Base-by-base conservation (phyloP, 2,888 invertebrate genomes). In the Tetramorium bicarinatum region DNA sequence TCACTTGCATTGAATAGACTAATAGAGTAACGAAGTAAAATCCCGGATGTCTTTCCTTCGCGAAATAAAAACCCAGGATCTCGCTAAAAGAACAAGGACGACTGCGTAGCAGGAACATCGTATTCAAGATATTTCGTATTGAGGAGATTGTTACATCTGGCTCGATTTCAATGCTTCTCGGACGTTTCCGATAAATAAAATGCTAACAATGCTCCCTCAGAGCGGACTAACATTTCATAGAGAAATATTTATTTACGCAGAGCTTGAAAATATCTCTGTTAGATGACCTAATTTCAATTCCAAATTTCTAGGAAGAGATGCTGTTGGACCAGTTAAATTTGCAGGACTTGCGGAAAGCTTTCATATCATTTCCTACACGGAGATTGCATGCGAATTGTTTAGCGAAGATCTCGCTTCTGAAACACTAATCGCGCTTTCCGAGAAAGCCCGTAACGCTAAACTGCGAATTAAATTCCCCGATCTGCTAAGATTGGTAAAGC, bases 191-290 rank as follows among this genome's bases (percentile, higher is more conserved):
- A 4, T 34, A 34, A 34, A 34, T 34, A 34, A 34, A 34, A 34
- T 34, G 29, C 29, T 4, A 34, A 34, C 29, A 34, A 4, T 34
- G 1, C 3, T 34, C 29, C 4, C 29, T 34, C 29, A 34, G 29
- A 34, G 29, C 4, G 0, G 29, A 34, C 29, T 64, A 64, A 21
- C 21, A 21, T 64, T 64, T 64, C 8, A n/a, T 7, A 25, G 7
- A 44, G 21, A 64, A 64, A 64, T 21, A 38, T 64, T 64, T 64
- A 41, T 64, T 71, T 71, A 54, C 9, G 9, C 52, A 7, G 8
- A 34, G 13, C 0, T 54, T 38, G n/a, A 21, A 44, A 61, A 74
- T 74, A 74, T 2, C n/a, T 29, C 2, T 44, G 25, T 15, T 61
- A 15, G 4, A 8, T 29, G 7, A 34, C 29, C 8, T 52, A 61